A percentile compares a stretch with the other conserved stretches of the same genome.
Evolutionary conservation across 2,888 invertebrate genomes (phyloP).

Genomic region (Emmelina monodactyla): DNA sequence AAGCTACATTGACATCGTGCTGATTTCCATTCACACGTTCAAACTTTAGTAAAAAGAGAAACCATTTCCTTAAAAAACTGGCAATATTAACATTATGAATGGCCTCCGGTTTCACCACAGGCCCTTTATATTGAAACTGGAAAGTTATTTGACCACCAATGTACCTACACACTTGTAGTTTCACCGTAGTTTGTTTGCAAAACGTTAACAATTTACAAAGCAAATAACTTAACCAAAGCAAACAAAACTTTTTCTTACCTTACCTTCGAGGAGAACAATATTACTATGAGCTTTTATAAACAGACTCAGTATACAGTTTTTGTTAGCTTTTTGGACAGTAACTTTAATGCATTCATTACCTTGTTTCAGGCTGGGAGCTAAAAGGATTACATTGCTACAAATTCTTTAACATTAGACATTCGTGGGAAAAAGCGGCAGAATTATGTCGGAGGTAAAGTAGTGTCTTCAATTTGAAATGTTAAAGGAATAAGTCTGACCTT

Average conservation of each 20-base stretch:
- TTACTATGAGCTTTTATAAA: too few relatives aligned
- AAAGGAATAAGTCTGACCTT: not conserved
- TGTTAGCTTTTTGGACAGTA: too few relatives aligned
- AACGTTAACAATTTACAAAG: not conserved
- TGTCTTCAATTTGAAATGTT: too few relatives aligned
- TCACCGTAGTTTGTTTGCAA: not conserved
- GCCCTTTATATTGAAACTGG: not conserved
- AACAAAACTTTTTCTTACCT: slow-evolving; percentile 3
- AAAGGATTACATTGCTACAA: slow-evolving; percentile 92
- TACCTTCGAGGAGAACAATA: too few relatives aligned
- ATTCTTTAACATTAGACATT: slow-evolving; percentile 94
- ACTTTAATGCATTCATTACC: too few relatives aligned
- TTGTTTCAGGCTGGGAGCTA: slow-evolving; percentile 88
- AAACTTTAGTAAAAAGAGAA: too few relatives aligned
- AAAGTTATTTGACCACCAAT: not conserved
- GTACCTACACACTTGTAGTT: not conserved
- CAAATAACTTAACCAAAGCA: not conserved
- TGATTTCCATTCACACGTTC: too few relatives aligned
- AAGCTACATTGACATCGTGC: too few relatives aligned
- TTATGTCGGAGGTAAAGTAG: slow-evolving; percentile 94
- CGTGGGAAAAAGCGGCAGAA: slow-evolving; percentile 95
- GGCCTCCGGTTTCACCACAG: not conserved
- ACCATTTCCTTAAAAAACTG: too few relatives aligned
- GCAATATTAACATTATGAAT: too few relatives aligned
- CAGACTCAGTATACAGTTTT: too few relatives aligned